These are phyloP conservation scores for Phyllostomus hastatus DNA, from an alignment of 2,113 vertebrate genomes.

Conservation along the genomic window DNA sequence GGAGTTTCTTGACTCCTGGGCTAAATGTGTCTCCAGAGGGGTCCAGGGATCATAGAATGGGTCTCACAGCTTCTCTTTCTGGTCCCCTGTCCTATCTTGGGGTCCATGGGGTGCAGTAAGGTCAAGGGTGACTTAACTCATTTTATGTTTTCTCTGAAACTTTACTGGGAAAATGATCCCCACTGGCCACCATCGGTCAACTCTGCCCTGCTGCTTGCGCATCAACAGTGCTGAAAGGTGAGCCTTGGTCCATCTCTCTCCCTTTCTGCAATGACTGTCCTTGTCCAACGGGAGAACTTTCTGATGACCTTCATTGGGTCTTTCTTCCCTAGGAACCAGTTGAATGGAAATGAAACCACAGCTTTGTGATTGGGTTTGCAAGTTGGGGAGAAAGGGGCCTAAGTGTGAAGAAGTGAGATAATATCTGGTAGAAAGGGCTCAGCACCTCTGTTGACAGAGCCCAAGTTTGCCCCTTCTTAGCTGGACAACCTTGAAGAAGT, in stretches of 20 bases:
- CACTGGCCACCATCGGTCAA: fast-evolving
- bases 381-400: neutral
- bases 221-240: conserved; percentile 57
- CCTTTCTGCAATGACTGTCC: neutral
- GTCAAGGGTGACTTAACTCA: neutral
- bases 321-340: neutral
- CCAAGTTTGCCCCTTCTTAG: neutral
- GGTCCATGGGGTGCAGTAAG: neutral
- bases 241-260: neutral
- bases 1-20: neutral
- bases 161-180: neutral
- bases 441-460: neutral
- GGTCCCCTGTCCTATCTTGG: neutral
- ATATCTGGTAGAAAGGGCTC: neutral
- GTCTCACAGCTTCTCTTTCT: neutral
- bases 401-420: neutral
- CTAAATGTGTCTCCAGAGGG: neutral
- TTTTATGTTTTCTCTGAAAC: neutral
- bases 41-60: neutral
- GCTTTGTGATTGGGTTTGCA: neutral
- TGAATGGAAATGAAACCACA: neutral
- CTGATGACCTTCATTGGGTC: neutral
- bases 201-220: neutral
- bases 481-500: neutral
- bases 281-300: neutral